Conservation (phyloP, 2,888 invertebrate genomes). For the Coenonympha glycerion region DNA sequence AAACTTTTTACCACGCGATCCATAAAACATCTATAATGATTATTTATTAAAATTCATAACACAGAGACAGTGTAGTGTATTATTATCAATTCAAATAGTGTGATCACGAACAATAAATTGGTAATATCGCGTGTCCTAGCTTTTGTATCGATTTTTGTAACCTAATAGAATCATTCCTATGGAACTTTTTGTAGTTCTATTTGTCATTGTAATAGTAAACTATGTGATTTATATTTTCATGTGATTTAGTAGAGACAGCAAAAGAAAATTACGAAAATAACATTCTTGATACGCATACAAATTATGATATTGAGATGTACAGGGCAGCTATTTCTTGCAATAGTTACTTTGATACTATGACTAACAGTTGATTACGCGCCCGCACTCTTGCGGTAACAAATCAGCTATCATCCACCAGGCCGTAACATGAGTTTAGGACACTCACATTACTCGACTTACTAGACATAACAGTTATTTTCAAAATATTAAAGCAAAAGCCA, state of each 20-base stretch:
- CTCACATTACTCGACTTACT: constrained; percentile 28
- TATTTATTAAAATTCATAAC: not conserved
- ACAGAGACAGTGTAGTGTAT: not conserved
- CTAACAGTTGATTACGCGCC: constrained; percentile 38
- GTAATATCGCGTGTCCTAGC: constrained; percentile 37
- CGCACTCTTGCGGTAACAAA: constrained; percentile 43
- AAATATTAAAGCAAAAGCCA: not conserved
- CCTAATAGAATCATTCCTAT: constrained; percentile 18
- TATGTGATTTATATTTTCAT: no score
- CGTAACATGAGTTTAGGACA: constrained; percentile 32
- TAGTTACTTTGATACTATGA: not conserved
- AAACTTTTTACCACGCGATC: not conserved
- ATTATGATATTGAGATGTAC: no score
- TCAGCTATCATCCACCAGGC: constrained; percentile 32
- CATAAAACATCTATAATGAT: not conserved
- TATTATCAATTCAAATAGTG: constrained; percentile 6
- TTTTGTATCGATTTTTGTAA: constrained; percentile 39
- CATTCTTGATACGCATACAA: not conserved
- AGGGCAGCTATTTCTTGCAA: not conserved
- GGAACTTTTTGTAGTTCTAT: constrained; percentile 7
- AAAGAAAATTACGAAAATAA: not conserved
- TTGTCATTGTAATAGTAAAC: not conserved
- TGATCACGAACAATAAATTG: constrained; percentile 19
- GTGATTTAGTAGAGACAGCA: not conserved
- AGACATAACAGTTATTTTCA: constrained; percentile 20